A percentile compares a stretch with the other conserved stretches of the same genome.
Evolutionary conservation across 2,888 invertebrate genomes (phyloP).

Genomic region (Chalcosyrphus nemorum): DNA sequence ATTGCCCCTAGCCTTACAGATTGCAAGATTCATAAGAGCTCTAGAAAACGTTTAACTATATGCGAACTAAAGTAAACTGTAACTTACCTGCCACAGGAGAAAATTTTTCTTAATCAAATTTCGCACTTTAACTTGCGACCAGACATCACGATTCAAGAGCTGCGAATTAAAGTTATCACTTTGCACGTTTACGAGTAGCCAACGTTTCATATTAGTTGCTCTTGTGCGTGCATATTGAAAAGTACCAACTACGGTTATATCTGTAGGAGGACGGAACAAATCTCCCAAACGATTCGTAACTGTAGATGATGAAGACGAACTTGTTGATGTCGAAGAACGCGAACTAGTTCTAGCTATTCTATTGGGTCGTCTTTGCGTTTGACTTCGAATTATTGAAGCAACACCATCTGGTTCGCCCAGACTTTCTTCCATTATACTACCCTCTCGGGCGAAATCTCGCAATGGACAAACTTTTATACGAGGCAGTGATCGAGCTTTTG

Average conservation of each 20-base stretch:
- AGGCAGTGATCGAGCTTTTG: slow-evolving; percentile 76
- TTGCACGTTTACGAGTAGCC: slow-evolving; percentile 88
- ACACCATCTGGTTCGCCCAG: slow-evolving; percentile 75
- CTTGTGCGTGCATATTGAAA: slow-evolving; percentile 84
- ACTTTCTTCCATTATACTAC: slow-evolving; percentile 80
- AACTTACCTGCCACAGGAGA: slow-evolving; percentile 86
- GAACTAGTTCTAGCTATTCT: slow-evolving; percentile 31
- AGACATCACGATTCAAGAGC: slow-evolving; percentile 87
- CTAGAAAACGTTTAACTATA: too few species aligned
- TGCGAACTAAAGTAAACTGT: slow-evolving; percentile 38
- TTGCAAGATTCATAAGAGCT: too few species aligned
- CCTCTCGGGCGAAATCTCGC: slow-evolving; percentile 81
- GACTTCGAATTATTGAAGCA: slow-evolving; percentile 14
- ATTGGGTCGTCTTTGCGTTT: slow-evolving; percentile 15
- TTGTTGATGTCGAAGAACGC: slow-evolving; percentile 65
- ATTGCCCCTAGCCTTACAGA: too few species aligned
- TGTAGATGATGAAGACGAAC: slow-evolving; percentile 68
- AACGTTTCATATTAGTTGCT: slow-evolving; percentile 84
- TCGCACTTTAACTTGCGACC: slow-evolving; percentile 85
- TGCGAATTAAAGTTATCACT: slow-evolving; percentile 87
- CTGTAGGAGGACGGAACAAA: slow-evolving; percentile 87
- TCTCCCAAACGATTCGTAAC: slow-evolving; percentile 85
- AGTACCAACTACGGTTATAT: slow-evolving; percentile 85
- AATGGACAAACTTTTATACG: slow-evolving; percentile 79
- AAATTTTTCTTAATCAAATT: slow-evolving; percentile 86